Conservation (phyloP, 1,140 invertebrate species). For the Arion vulgaris region DNA sequence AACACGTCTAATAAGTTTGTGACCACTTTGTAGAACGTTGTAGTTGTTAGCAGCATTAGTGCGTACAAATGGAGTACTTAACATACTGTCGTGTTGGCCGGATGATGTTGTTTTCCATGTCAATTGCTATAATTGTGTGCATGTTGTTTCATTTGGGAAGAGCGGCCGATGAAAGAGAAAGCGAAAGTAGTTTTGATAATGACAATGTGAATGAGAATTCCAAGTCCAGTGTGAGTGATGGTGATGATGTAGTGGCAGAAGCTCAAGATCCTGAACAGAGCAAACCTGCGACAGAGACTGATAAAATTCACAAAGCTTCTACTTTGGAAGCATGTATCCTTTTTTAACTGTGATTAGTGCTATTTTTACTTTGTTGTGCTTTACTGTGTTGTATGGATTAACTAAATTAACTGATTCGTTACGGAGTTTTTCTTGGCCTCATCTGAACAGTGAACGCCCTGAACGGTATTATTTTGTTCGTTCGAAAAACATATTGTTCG, state of each 20-base stretch:
- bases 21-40: too few species aligned
- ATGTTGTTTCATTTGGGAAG: neutral
- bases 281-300: neutral
- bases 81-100: neutral
- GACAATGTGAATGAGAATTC: too few species aligned
- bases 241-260: neutral
- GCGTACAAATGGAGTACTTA: neutral
- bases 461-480: too few species aligned
- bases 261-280: too few species aligned
- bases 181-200: neutral
- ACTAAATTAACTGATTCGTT: too few species aligned
- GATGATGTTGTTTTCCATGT: neutral
- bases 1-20: neutral
- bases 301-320: neutral
- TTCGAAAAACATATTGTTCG: too few species aligned
- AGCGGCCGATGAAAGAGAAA: neutral
- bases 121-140: neutral
- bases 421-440: too few species aligned
- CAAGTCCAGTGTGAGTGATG: too few species aligned
- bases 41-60: too few species aligned
- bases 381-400: too few species aligned
- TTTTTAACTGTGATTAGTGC: neutral
- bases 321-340: conserved; percentile 44
- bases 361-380: neutral
- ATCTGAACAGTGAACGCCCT: too few species aligned